Base-by-base conservation (phyloP, 2,888 invertebrate species). In the Lypha dubia region DNA sequence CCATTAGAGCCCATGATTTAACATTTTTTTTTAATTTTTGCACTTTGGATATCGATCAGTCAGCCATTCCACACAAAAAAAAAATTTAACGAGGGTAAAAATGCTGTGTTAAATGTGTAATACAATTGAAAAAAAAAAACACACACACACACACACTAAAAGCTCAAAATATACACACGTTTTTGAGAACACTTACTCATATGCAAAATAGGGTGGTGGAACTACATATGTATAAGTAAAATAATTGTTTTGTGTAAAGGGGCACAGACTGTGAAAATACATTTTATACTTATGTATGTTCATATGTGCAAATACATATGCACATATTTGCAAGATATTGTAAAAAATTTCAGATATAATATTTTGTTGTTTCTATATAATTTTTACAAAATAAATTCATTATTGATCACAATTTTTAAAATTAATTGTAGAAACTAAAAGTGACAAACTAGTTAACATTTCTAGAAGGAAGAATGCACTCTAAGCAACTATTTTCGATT, bases 11-110 rank as follows among this genome's bases (percentile, higher is more conserved):
- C 51, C 73, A 79, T 74, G 62, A 70, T 67, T 70, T 20, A 8
- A 20, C 0, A n/a, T 35, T 28, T 82, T 76, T 71, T 28, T 15
- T 53, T 20, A 58, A 38, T 53, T 70, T 65, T 56, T 65, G 65
- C 79, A 75, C 75, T 84, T 24, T 51, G 65, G 46, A 79, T 84
- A 84, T 84, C 73, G 80, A 84, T 84, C 80, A 84, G 75, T 67
- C 79, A 75, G 70, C 68, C 79, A 84, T 82, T 60, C 75, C 38
- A 79, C 53, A 53, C 5, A 28, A 28, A 28, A 28, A 4, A 28
- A 28, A 28, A 28, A 28, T 15, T 75, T 65, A 70, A 79, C 75
- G 75, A 75, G 83, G 83, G 83, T 83, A 79, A 79, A 65, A 83
- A 75, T 80, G 60, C 76, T 71, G 71, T 84, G 71, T 46, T 75